Percentiles rank a stretch among this genome's conserved stretches.
Conservation (phyloP, 92 coral and sea anemone genomes). For the Bergia sp. region DNA sequence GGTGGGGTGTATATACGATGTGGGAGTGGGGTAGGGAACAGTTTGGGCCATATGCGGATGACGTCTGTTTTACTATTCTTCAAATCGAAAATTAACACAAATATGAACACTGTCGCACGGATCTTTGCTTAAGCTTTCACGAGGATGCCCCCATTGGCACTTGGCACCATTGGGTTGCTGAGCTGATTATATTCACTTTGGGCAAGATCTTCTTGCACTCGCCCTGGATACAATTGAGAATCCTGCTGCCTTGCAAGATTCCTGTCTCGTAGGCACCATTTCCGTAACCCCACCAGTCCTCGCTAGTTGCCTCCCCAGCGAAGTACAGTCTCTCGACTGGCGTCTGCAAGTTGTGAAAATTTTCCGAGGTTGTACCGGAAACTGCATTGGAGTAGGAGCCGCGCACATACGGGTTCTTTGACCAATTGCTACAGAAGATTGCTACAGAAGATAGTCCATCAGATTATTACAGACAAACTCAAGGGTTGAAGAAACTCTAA, state of each 20-base stretch:
- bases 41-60: no score
- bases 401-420: conserved; percentile 57
- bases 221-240: conserved; percentile 14
- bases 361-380: conserved; percentile 50
- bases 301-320: conserved; percentile 75
- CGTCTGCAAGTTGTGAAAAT: conserved; percentile 49
- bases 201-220: conserved; percentile 23
- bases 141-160: neutral
- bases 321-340: conserved; percentile 64
- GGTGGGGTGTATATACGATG: no score
- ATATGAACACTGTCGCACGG: no score
- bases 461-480: neutral
- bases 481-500: neutral
- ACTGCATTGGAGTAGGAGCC: conserved; percentile 76
- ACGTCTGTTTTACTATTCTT: no score
- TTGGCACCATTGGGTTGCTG: neutral
- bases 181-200: neutral
- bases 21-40: no score
- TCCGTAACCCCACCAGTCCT: conserved; percentile 72
- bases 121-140: no score
- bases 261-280: conserved; percentile 80
- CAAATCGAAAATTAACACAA: no score
- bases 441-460: conserved; percentile 27
- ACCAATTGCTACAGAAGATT: conserved; percentile 71
- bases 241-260: conserved; percentile 34